Evolutionary conservation across 2,888 invertebrate genomes (phyloP).

Genomic region (Temnothorax ravouxi): DNA sequence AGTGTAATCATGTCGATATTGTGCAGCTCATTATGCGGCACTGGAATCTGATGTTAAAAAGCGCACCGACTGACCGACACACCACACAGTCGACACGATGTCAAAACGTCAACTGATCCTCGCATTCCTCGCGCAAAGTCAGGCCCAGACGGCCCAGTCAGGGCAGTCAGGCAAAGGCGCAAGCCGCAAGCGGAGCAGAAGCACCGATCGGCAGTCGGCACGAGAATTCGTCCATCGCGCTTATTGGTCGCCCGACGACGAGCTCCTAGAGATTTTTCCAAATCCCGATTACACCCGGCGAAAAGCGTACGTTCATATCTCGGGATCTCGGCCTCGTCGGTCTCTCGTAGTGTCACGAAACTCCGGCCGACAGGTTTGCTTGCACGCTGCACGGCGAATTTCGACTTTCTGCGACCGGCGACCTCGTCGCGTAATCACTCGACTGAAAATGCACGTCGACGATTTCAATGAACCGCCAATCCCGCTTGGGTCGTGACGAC

Average conservation of each 20-base stretch:
- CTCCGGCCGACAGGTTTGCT: too few species aligned
- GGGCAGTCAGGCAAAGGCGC: background rate
- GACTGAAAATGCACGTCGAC: too few species aligned
- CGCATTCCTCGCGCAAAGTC: too few species aligned
- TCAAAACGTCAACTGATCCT: slow-evolving; percentile 27
- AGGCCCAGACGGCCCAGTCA: too few species aligned
- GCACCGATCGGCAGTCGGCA: background rate
- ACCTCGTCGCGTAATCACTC: too few species aligned
- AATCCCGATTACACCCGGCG: too few species aligned
- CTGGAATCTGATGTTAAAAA: too few species aligned
- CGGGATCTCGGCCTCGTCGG: too few species aligned
- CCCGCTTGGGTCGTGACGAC: too few species aligned
- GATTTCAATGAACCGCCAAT: background rate
- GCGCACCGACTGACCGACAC: too few species aligned
- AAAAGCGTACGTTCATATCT: background rate
- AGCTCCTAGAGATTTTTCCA: background rate
- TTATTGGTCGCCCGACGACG: background rate
- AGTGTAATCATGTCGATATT: slow-evolving; percentile 19
- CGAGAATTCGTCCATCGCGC: background rate
- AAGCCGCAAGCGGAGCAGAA: background rate
- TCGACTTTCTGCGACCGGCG: too few species aligned
- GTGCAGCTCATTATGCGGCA: background rate
- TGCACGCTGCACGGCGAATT: background rate
- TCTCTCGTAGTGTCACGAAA: too few species aligned
- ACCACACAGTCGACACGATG: background rate